Evolutionary conservation across 2,888 invertebrate genomes (phyloP).

Genomic region (Leptothorax acervorum): DNA sequence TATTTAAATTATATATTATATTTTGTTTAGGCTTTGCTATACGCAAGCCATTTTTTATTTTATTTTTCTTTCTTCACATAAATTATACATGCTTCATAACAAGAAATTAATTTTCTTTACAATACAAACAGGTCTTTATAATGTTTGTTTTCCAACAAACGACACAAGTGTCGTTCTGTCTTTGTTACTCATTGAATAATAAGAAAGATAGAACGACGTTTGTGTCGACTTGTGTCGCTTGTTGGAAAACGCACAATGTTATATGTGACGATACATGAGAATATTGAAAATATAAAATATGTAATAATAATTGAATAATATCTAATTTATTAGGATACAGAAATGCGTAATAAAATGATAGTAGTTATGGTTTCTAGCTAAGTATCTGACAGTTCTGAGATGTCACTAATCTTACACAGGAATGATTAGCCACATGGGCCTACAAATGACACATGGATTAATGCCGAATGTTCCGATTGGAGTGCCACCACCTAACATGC

Average conservation of each 20-base stretch:
- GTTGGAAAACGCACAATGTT: too few species aligned
- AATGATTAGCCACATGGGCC: constrained; percentile 86
- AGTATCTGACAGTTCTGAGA: background rate
- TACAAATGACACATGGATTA: constrained; percentile 86
- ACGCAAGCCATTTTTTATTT: background rate
- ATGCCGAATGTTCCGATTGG: constrained; percentile 87
- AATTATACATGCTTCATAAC: background rate
- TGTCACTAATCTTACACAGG: constrained; percentile 73
- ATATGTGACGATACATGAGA: background rate
- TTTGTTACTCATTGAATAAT: too few species aligned
- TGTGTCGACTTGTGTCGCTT: too few species aligned
- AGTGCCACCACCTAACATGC: constrained; percentile 88
- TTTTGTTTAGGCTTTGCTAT: background rate
- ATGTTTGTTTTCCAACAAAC: too few species aligned
- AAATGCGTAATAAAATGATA: background rate
- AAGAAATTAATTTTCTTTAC: background rate
- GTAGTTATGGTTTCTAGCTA: background rate
- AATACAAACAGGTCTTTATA: background rate
- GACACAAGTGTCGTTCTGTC: too few species aligned
- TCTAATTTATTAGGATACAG: background rate
- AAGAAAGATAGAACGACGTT: too few species aligned
- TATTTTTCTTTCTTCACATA: background rate
- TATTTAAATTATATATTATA: background rate
- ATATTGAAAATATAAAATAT: background rate
- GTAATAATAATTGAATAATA: background rate